phyloP scores from a whole-genome alignment of 2,888 invertebrate genomes.

The Bembecia ichneumoniformis region DNA sequence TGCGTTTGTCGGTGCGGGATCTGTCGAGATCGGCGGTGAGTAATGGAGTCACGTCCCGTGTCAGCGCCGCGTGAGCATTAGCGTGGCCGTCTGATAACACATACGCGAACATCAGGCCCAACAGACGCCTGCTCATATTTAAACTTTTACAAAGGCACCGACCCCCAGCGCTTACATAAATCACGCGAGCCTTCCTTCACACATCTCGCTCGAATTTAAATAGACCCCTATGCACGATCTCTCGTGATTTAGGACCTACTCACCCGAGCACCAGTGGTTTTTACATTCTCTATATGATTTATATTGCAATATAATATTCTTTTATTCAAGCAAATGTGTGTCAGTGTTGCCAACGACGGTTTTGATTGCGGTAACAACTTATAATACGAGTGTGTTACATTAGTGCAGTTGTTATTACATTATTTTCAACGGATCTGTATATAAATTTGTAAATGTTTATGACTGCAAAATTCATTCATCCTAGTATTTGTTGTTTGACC shows the following conservation, averaged over 20 bases:
- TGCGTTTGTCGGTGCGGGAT: conserved; percentile 6
- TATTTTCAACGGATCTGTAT: no score
- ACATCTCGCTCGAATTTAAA: conserved; percentile 62
- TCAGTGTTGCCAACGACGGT: background rate
- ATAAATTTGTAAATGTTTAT: no score
- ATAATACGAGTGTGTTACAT: no score
- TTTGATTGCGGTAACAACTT: no score
- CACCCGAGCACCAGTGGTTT: conserved; percentile 26
- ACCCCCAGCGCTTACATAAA: conserved; percentile 46
- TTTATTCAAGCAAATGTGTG: background rate
- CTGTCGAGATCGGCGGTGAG: conserved; percentile 2
- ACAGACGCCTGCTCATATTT: conserved; percentile 40
- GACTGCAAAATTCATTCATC: no score
- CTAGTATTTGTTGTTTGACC: no score
- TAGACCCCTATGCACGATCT: conserved; percentile 51
- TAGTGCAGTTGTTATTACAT: no score
- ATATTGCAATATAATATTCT: background rate
- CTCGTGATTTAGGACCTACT: conserved; percentile 48
- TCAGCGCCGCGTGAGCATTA: conserved; percentile 8
- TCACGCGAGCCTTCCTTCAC: conserved; percentile 54
- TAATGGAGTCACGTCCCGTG: conserved; percentile 13
- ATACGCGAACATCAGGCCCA: conserved; percentile 4
- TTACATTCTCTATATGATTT: conserved; percentile 23
- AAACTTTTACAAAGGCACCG: conserved; percentile 56
- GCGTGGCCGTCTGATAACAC: conserved; percentile 1